Conservation (phyloP, 2,797 vertebrate genomes). For the Aphelocoma californica region DNA sequence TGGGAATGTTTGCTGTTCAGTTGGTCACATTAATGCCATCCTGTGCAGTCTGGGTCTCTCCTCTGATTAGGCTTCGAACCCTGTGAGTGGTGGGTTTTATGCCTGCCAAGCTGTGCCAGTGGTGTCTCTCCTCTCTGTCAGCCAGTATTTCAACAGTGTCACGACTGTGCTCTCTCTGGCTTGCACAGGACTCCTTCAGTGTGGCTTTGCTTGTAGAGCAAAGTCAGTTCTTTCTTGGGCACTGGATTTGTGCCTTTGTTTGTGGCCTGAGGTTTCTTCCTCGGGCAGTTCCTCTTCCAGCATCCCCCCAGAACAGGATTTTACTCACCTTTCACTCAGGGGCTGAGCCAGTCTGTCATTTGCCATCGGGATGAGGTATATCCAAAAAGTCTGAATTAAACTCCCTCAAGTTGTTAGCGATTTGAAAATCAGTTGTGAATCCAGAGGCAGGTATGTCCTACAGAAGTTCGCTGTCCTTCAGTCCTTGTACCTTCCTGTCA, state of each 20-base stretch:
- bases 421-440: background rate
- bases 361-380: background rate
- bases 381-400: background rate
- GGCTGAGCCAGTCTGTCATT: background rate
- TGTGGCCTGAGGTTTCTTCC: background rate
- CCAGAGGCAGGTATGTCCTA: background rate
- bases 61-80: background rate
- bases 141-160: background rate
- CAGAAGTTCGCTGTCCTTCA: slow-evolving; percentile 50
- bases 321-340: slow-evolving; percentile 65
- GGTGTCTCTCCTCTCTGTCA: background rate
- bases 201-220: background rate
- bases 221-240: background rate
- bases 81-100: background rate
- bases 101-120: background rate
- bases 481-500: slow-evolving; percentile 21
- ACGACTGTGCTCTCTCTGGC: background rate
- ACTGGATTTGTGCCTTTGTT: background rate
- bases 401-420: background rate
- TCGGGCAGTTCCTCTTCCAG: background rate
- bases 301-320: background rate
- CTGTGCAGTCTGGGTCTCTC: background rate
- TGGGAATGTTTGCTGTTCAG: background rate
- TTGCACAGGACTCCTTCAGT: background rate
- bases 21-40: background rate